Evolutionary conservation across 1,140 invertebrate species (phyloP).

Genomic region (Eupristina koningsbergeri): DNA sequence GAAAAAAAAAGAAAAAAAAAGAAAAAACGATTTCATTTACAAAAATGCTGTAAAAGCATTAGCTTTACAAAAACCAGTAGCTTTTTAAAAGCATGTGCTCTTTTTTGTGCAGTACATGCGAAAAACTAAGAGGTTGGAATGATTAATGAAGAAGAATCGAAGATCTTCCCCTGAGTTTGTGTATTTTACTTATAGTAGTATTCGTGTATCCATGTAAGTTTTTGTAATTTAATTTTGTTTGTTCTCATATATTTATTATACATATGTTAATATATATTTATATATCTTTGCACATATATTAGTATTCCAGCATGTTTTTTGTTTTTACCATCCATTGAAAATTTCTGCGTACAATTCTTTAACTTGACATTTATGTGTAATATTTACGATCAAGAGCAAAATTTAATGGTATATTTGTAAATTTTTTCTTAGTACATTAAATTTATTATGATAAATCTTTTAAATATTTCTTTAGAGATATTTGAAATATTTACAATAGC

Average conservation of each 20-base stretch:
- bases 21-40: background rate
- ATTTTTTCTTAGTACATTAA: background rate
- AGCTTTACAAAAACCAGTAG: too few species aligned
- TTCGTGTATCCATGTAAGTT: background rate
- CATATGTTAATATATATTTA: background rate
- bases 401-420: background rate
- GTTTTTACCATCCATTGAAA: background rate
- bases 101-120: background rate
- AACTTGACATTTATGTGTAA: background rate
- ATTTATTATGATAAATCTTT: background rate
- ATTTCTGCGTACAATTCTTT: background rate
- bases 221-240: background rate
- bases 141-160: slow-evolving; percentile 6
- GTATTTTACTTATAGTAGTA: too few species aligned
- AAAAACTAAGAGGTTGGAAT: background rate
- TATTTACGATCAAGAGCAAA: background rate
- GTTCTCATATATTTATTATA: too few species aligned
- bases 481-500: background rate
- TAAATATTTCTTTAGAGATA: background rate
- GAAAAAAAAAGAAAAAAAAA: background rate
- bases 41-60: background rate
- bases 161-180: background rate
- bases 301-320: background rate
- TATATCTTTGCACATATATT: background rate
- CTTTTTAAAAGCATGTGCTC: background rate